Evolutionary conservation across 1,140 invertebrate genomes (phyloP), one percentile per base, ranked within the genome.

Genomic region (Adelges cooleyi): DNA sequence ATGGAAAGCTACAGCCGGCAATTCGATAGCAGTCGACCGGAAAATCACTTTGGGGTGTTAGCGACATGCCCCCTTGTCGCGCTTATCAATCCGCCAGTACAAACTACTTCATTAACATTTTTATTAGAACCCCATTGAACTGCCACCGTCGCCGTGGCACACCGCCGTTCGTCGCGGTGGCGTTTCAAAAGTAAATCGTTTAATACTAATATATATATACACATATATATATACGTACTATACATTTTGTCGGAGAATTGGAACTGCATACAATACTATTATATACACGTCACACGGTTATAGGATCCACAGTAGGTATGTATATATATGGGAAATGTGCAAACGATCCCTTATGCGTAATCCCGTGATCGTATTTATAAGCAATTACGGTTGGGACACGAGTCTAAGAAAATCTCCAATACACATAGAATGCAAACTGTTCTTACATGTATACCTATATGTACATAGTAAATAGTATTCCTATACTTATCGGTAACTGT

Each of bases 101-200:
- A 62, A 62, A 62, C 56, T 62, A 62, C 56, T 62, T 62, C 56
- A 62, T 62, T 62, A 62, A 62, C 56, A 62, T 62, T 62, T 62
- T 62, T 62, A 62, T 62, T 62, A 62, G 56, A 62, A 62, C 56
- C 56, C 56, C 56, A 62, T 62, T 62, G 56, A 62, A 62, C 42
- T 18, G 15, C 5, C 3, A 4, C 53, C 53, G 20, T 17, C 27
- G 13, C 18, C 11, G 27, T 13, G 33, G 17, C 3, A 13, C 13
- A n/a, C 2, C 4, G 2, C 33, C 6, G 13, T 33, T 20, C 29
- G 51, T 53, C 29, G 2, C 8, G 11, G 5, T 23, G 38, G 13
- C 53, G 53, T 44, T 27, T 22, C 40, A 59, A 48, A 48, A 62
- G 42, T 33, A 48, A 62, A 62, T 62, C 56, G 56, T 62, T 62